Evolutionary conservation across 2,797 vertebrate species (phyloP).

Genomic region (Sternarchorhynchus goeldii): DNA sequence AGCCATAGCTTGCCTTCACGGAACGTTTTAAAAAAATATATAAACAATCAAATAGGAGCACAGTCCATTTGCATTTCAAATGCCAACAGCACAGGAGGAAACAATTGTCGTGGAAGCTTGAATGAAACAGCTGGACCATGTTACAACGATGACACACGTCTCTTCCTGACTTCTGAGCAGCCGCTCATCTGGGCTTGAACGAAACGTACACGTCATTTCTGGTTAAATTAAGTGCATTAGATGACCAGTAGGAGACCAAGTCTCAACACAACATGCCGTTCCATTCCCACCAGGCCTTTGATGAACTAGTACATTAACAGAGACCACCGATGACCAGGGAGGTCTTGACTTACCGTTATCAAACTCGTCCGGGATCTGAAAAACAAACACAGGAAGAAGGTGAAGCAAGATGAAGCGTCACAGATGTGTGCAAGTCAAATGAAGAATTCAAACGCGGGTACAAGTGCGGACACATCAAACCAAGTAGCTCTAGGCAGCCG

Average conservation of each 20-base stretch:
- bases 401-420: not conserved
- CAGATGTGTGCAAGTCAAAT: not conserved
- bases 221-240: not conserved
- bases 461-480: not conserved
- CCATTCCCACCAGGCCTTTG: not conserved
- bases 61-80: not conserved
- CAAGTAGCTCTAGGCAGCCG: not conserved
- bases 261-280: not conserved
- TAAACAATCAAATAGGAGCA: not conserved
- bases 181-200: no score
- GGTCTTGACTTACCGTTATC: slow-evolving; percentile 83
- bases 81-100: not conserved
- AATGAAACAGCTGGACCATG: not conserved
- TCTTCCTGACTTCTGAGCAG: not conserved
- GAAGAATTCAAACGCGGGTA: not conserved
- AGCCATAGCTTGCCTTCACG: slow-evolving; percentile 21
- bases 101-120: not conserved
- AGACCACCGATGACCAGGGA: no score
- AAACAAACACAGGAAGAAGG: slow-evolving; percentile 42
- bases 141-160: not conserved
- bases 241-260: not conserved
- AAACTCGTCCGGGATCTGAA: slow-evolving; percentile 89
- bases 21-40: not conserved
- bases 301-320: not conserved
- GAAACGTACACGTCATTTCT: no score